phyloP scores from a whole-genome alignment of 2,113 vertebrate genomes.

The Oreochromis spilurus region DNA sequence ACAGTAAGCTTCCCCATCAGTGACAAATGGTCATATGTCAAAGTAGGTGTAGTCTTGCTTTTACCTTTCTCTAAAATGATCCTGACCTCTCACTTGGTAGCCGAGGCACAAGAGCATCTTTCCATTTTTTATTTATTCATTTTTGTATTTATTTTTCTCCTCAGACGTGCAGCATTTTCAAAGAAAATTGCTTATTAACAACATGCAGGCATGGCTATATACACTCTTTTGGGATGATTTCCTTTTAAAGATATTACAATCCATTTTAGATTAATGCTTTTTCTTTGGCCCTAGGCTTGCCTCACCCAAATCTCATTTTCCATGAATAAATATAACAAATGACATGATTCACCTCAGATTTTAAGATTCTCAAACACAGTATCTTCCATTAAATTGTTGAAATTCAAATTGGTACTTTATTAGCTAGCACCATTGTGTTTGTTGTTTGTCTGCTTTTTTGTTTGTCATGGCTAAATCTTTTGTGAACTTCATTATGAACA shows the following conservation, averaged over 20 bases:
- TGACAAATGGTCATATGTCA: slow-evolving; percentile 6
- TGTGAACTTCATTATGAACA: not conserved
- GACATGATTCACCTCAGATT: not conserved
- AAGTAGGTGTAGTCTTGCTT: not conserved
- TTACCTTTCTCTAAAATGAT: not conserved
- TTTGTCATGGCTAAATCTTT: not conserved
- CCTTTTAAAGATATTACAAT: not conserved
- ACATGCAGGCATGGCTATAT: not conserved
- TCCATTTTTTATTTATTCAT: not conserved
- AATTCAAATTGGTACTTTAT: not conserved
- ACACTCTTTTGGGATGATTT: not conserved
- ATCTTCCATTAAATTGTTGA: not conserved
- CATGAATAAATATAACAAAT: not conserved
- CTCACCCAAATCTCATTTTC: not conserved
- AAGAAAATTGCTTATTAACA: not conserved
- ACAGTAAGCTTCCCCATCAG: not conserved
- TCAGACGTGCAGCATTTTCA: not conserved
- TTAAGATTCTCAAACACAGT: not conserved
- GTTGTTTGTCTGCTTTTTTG: not conserved
- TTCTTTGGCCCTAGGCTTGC: not conserved
- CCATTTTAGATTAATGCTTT: not conserved
- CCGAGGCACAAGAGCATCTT: not conserved
- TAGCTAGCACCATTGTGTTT: not conserved
- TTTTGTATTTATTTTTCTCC: not conserved
- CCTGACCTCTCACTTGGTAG: slow-evolving; percentile 15